phyloP scores from a whole-genome alignment of 2,113 vertebrate species.

The Antigone vipio region DNA sequence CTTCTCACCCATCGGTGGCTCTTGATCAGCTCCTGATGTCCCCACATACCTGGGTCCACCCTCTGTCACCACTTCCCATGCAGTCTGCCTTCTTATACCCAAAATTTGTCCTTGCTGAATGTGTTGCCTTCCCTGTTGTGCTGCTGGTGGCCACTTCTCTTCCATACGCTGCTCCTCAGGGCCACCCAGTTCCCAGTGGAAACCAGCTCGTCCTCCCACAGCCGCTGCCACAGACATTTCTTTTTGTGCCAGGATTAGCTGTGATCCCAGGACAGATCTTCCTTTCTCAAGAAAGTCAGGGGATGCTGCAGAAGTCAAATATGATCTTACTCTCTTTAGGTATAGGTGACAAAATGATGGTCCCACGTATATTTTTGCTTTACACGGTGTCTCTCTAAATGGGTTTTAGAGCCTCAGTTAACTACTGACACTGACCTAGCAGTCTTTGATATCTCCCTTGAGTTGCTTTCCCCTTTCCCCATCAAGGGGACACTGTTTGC shows the following conservation, averaged over 20 bases:
- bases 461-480: background rate
- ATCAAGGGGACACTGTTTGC: background rate
- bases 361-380: background rate
- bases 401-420: background rate
- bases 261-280: background rate
- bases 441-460: background rate
- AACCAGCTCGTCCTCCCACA: background rate
- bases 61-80: background rate
- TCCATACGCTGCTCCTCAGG: background rate
- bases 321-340: background rate
- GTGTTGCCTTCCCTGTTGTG: background rate
- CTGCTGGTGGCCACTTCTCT: background rate
- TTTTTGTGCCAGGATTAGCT: background rate
- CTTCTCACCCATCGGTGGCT: background rate
- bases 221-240: background rate
- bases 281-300: background rate
- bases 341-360: background rate
- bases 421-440: background rate
- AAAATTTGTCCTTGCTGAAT: background rate
- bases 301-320: background rate
- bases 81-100: background rate
- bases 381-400: background rate
- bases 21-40: background rate
- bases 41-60: background rate
- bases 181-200: background rate